phyloP scores from a whole-genome alignment of 2,797 vertebrate species.

The Poeciliopsis gracilis region DNA sequence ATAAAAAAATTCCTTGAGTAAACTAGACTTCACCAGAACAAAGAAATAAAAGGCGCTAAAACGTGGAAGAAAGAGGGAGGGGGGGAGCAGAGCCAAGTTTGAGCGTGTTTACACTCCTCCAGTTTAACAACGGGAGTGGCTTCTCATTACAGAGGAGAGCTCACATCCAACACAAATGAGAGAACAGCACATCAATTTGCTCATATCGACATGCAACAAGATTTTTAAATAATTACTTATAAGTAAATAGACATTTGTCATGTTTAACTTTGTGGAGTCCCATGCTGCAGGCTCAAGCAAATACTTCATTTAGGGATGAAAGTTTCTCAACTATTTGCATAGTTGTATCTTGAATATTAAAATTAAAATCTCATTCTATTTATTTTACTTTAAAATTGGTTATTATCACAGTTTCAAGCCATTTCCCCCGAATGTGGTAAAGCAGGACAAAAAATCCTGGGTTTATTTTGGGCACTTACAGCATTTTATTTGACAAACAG shows the following conservation, averaged over 20 bases:
- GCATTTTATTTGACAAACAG: neutral
- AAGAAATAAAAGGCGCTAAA: conserved; percentile 11
- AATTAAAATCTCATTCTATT: no score
- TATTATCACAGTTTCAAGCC: neutral
- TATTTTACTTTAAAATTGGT: neutral
- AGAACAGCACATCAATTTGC: conserved; percentile 33
- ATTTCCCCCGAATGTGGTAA: neutral
- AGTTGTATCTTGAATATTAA: no score
- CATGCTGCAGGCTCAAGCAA: neutral
- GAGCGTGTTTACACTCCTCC: conserved; percentile 48
- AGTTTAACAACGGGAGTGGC: conserved; percentile 45
- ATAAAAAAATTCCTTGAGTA: neutral
- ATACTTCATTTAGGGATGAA: neutral
- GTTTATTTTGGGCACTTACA: neutral
- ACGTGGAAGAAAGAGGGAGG: conserved; percentile 4
- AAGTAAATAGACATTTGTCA: neutral
- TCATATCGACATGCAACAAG: conserved; percentile 33
- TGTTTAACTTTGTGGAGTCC: neutral
- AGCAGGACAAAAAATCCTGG: neutral
- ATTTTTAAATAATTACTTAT: conserved; percentile 20
- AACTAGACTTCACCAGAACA: neutral
- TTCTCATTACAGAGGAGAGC: conserved; percentile 48
- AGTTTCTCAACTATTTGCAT: neutral
- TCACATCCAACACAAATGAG: conserved; percentile 45
- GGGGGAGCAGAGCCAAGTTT: conserved; percentile 9